Evolutionary conservation across 2,888 invertebrate genomes (phyloP).

Genomic region (Phalangium opilio): DNA sequence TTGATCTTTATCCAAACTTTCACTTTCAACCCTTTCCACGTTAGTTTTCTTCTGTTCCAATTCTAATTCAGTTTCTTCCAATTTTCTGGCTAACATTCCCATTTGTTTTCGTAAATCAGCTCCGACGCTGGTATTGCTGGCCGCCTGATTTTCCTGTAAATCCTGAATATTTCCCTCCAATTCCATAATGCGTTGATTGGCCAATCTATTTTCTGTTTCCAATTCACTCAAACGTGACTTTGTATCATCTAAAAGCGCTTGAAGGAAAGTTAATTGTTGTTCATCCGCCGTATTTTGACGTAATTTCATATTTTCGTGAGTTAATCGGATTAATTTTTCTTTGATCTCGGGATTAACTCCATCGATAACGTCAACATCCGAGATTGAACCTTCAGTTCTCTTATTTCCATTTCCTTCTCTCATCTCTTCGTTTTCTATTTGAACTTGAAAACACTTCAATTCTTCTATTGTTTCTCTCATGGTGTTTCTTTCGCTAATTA

Average conservation of each 20-base stretch:
- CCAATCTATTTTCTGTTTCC: slow-evolving; percentile 42
- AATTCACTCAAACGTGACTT: slow-evolving; percentile 63
- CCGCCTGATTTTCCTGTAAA: slow-evolving; percentile 25
- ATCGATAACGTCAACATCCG: slow-evolving; percentile 3
- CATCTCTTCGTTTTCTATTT: slow-evolving; percentile 14
- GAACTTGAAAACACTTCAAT: slow-evolving; percentile 36
- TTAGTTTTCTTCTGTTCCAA: slow-evolving; percentile 19
- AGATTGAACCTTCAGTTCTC: not conserved
- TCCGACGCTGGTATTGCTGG: slow-evolving; percentile 24
- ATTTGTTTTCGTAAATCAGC: slow-evolving; percentile 22
- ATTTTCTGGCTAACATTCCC: slow-evolving; percentile 12
- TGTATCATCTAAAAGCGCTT: slow-evolving; percentile 67
- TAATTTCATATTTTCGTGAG: slow-evolving; percentile 65
- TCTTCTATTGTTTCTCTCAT: slow-evolving; percentile 77
- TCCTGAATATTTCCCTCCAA: slow-evolving; percentile 59
- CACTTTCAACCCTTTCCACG: slow-evolving; percentile 13
- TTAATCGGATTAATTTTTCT: slow-evolving; percentile 65
- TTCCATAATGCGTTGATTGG: slow-evolving; percentile 67
- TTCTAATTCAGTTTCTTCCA: slow-evolving; percentile 24
- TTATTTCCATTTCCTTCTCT: not conserved
- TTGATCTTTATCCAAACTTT: slow-evolving; percentile 31
- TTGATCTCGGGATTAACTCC: slow-evolving; percentile 34
- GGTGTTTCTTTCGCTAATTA: slow-evolving; percentile 63
- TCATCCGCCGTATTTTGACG: slow-evolving; percentile 36
- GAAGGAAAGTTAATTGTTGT: slow-evolving; percentile 54